Evolutionary conservation across 1,140 invertebrate species (phyloP).

Genomic region (Orchesella cincta): DNA sequence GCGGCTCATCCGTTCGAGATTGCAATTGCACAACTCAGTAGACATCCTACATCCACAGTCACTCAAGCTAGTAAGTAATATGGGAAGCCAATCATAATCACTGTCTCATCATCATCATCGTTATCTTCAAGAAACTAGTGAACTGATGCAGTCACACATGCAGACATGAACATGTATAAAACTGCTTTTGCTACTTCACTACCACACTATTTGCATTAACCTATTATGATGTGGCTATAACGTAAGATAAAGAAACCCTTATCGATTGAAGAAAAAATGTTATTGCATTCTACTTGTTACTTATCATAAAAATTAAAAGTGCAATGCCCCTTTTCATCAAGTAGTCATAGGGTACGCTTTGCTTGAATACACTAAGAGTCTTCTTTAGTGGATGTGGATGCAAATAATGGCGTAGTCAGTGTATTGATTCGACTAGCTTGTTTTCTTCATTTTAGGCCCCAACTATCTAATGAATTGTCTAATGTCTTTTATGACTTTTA

Average conservation of each 20-base stretch:
- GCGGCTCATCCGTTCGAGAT: no score
- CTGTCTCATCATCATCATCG: neutral
- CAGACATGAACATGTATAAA: neutral
- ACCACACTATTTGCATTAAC: no score
- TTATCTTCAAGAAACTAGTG: neutral
- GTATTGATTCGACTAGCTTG: neutral
- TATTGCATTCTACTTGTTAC: neutral
- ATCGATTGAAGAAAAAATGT: conserved; percentile 2
- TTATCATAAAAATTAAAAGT: conserved; percentile 22
- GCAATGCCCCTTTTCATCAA: conserved; percentile 9
- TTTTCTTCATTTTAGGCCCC: neutral
- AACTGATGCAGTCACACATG: neutral
- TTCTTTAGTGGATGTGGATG: no score
- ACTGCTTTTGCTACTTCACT: no score
- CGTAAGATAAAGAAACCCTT: neutral
- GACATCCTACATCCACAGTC: no score
- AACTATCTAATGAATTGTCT: conserved; percentile 16
- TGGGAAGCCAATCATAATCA: neutral
- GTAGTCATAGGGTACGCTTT: neutral
- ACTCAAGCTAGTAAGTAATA: no score
- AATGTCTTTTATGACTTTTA: conserved; percentile 3
- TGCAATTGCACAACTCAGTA: no score
- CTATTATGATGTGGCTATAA: neutral
- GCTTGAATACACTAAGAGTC: no score
- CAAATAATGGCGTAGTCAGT: no score